Conservation (phyloP, 2,888 invertebrate genomes). For the Acanthosoma haemorrhoidale region DNA sequence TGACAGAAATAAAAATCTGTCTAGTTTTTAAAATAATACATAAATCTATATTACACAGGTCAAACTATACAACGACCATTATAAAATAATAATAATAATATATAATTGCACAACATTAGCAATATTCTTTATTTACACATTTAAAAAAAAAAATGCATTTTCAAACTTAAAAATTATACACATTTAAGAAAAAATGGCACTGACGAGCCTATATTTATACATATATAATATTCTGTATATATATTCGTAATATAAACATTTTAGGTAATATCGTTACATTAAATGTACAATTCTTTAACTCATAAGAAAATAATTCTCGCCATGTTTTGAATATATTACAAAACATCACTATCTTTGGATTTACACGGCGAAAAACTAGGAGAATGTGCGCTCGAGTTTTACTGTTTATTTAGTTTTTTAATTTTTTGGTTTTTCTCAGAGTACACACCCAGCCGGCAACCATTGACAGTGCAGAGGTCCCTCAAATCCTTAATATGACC, state of each 20-base stretch:
- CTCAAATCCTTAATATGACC: background rate
- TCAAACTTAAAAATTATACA: slow-evolving; percentile 16
- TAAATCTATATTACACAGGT: slow-evolving; percentile 16
- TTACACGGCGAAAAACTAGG: background rate
- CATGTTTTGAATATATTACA: slow-evolving; percentile 1
- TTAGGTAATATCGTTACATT: slow-evolving; percentile 24
- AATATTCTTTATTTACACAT: slow-evolving; percentile 22
- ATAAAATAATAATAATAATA: background rate
- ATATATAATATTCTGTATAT: slow-evolving; percentile 16
- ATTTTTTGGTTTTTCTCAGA: background rate
- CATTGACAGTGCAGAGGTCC: background rate
- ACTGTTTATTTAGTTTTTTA: background rate
- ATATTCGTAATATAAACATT: slow-evolving; percentile 18
- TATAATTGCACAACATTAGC: slow-evolving; percentile 26
- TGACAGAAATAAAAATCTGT: background rate
- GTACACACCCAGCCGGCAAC: background rate
- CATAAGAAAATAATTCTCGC: slow-evolving; percentile 22
- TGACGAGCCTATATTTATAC: slow-evolving; percentile 21
- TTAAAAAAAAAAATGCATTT: slow-evolving; percentile 3
- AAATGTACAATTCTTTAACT: slow-evolving; percentile 22
- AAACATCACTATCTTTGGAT: slow-evolving; percentile 20
- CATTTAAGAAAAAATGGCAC: slow-evolving; percentile 28
- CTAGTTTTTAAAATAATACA: background rate
- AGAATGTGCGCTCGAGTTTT: background rate
- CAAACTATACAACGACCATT: background rate